Base-by-base conservation (phyloP, 2,888 invertebrate species). In the Eretmocerus hayati region DNA sequence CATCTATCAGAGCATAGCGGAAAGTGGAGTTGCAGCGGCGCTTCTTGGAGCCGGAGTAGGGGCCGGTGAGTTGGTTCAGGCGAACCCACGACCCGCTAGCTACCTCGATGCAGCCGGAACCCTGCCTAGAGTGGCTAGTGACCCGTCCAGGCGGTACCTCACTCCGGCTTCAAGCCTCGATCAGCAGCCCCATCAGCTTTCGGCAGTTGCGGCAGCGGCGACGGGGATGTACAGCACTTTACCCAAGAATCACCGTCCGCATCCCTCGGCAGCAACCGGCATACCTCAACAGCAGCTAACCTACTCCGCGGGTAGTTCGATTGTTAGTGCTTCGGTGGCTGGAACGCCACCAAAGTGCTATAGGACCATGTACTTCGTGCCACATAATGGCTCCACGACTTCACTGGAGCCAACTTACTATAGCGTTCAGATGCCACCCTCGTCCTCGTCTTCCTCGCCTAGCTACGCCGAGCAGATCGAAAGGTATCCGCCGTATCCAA, bases 391-490 rank as follows among this genome's bases (percentile, higher is more conserved):
- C 3, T 46, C 66, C 3, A 57, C 68, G 5, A n/a, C n/a, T n/a
- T n/a, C n/a, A n/a, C n/a, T n/a, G n/a, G 71, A 71, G 46, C 70
- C 70, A 2, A 67, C 71, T 15, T 71, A 70, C 54, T 70, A 71
- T 47, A 71, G 69, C 21, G 61, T 71, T n/a, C 68, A 70, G 44
- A 62, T 66, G 40, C 65, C 66, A 39, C 41, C 69, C n/a, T 63
- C 64, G 2, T 58, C 65, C 8, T 61, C 64, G 32, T 59, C 66
- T 1, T 59, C 62, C 5, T 58, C 65, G 1, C 54, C 63, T 0
- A 70, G 63, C 46, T 70, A 71, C 46, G 64, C 69, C 2, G 61
- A 62, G 43, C 70, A 69, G 42, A 58, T 70, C 39, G 71, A 71
- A 48, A 60, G 69, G 3, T 70, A 70, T 54, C 71, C 71, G 0